phyloP scores from a whole-genome alignment of 2,113 vertebrate genomes.

The Hemiscyllium ocellatum region DNA sequence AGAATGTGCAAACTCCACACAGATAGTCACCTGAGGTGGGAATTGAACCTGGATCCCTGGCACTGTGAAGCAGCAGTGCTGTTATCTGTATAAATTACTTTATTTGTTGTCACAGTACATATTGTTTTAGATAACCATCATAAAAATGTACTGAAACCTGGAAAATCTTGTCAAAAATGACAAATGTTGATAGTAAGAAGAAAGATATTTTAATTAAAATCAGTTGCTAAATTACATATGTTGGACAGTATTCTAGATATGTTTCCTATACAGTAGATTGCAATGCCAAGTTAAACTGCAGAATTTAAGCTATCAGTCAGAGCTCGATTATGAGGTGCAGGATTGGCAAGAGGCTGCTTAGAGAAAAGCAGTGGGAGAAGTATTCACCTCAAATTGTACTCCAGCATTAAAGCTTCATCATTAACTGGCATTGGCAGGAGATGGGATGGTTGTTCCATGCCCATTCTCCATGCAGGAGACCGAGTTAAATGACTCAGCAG shows the following conservation, averaged over 20 bases:
- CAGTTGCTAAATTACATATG: not conserved
- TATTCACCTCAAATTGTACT: not conserved
- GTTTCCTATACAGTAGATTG: not conserved
- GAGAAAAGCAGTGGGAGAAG: not conserved
- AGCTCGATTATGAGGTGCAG: not conserved
- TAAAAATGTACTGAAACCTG: not conserved
- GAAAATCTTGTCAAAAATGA: not conserved
- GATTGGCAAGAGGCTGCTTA: not conserved
- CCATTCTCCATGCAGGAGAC: not conserved
- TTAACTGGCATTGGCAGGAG: not conserved
- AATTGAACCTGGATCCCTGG: too few relatives aligned
- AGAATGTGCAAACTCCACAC: too few relatives aligned
- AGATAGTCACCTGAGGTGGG: too few relatives aligned
- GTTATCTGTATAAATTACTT: not conserved
- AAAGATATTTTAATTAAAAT: not conserved
- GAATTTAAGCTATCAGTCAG: not conserved
- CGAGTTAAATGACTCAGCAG: not conserved
- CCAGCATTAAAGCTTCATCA: not conserved
- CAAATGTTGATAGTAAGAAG: not conserved
- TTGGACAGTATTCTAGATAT: not conserved
- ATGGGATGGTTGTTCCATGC: not conserved
- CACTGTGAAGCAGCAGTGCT: too few relatives aligned
- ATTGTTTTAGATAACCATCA: not conserved
- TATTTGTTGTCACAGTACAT: not conserved
- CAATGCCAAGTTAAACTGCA: not conserved